Evolutionary conservation across 2,113 vertebrate species (phyloP), one percentile per base, ranked within the genome.

Genomic region (Microcebus jonahi): DNA sequence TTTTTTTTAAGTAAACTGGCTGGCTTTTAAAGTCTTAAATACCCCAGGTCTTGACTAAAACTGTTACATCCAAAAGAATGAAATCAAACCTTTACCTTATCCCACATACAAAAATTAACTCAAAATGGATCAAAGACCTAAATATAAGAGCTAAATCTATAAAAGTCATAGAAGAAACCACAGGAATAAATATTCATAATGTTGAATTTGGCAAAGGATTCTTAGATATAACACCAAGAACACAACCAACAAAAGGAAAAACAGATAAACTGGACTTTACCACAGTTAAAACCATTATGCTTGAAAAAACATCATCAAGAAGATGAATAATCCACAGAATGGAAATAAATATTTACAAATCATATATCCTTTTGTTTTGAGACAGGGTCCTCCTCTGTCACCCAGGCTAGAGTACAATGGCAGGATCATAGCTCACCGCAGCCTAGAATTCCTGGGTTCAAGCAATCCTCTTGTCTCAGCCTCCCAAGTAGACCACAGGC

Each of bases 21-120:
- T 81, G 21, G 77, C 25, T 79, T 65, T 63, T 10, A 55, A 76
- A 59, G 57, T 36, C 55, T 90, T 84, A 80, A 87, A 83, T 34
- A 94, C 53, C 9, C 8, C 15, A 57, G 27, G 61, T 25, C 93
- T 86, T 50, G 23, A 89, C 11, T 39, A 89, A 84, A 86, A 94
- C 55, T 61, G 13, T 55, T 68, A 92, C 15, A n/a, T 45, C 15
- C 45, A 75, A 92, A 92, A 95, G 8, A 73, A 73, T 27, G 12
- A 81, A 90, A 39, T 48, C 18, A 96, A n/a, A 77, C 55, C 21
- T 39, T 82, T 39, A 88, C 4, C 21, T 93, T 1, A 79, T 21
- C 42, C 48, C 34, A 68, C 77, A 65, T 8, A 86, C 13, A 90
- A 94, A 93, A 90, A 71, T 42, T 90, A 79, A 85, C 23, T 96